Evolutionary conservation across 2,113 vertebrate species (phyloP).

Genomic region (Odocoileus virginianus): DNA sequence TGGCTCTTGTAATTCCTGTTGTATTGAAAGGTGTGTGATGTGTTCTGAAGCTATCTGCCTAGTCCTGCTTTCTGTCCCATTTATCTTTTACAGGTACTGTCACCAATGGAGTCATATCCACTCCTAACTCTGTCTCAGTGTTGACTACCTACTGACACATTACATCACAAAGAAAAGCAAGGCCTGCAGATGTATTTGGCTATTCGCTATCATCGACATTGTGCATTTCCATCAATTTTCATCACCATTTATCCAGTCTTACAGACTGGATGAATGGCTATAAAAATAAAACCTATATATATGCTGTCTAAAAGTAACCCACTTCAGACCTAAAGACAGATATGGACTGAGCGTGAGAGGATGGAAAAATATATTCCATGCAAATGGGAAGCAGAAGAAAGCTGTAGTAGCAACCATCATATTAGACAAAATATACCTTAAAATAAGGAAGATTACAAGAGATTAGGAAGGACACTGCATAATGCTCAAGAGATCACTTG

Average conservation of each 20-base stretch:
- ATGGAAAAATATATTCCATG: background rate
- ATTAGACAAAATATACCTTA: background rate
- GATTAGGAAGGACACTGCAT: background rate
- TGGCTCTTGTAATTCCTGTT: background rate
- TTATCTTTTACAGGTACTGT: background rate
- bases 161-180: background rate
- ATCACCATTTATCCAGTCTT: background rate
- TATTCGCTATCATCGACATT: background rate
- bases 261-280: background rate
- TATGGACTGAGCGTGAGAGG: background rate
- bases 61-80: background rate
- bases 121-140: background rate
- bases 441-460: background rate
- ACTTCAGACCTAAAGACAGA: background rate
- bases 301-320: background rate
- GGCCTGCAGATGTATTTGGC: background rate
- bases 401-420: background rate
- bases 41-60: background rate
- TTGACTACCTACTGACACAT: background rate
- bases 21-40: background rate
- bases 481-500: background rate
- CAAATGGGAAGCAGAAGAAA: background rate
- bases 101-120: background rate
- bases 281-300: background rate
- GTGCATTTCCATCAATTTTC: background rate